Conservation (phyloP, 2,797 vertebrate species). For the Danio aesculapii region DNA sequence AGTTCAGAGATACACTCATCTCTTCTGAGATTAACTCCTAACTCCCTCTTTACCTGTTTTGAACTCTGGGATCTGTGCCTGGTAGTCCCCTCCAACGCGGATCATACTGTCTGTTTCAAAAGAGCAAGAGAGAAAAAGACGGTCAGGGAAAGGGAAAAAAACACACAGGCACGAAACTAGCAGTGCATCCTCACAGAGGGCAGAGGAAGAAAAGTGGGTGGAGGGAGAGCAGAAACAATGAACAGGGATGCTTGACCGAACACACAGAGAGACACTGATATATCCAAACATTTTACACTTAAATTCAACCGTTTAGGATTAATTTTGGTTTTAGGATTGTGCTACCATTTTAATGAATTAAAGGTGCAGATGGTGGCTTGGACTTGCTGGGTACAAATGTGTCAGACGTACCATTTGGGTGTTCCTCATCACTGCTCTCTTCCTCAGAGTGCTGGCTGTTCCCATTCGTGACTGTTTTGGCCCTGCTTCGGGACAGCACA, state of each 20-base stretch:
- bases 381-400: conserved; percentile 18
- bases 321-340: background rate
- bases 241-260: conserved; percentile 51
- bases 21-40: conserved; percentile 30
- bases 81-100: conserved; percentile 93
- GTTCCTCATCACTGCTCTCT: conserved; percentile 93
- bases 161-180: conserved; percentile 25
- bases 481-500: conserved; percentile 90
- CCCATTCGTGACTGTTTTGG: conserved; percentile 88
- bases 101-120: conserved; percentile 91
- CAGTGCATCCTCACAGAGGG: conserved; percentile 28
- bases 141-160: conserved; percentile 47
- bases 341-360: background rate
- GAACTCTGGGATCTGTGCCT: conserved; percentile 93
- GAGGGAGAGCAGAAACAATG: conserved; percentile 17
- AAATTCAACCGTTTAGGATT: conserved; percentile 13
- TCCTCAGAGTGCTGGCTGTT: conserved; percentile 89
- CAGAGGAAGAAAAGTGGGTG: conserved; percentile 24
- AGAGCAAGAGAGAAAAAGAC: conserved; percentile 46
- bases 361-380: conserved; percentile 38
- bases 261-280: conserved; percentile 25
- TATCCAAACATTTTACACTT: background rate
- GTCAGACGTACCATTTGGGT: conserved; percentile 81
- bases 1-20: conserved; percentile 11
- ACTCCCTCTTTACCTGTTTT: conserved; percentile 84